Conservation (phyloP, 2,113 vertebrate species). For the Hydropotes inermis region DNA sequence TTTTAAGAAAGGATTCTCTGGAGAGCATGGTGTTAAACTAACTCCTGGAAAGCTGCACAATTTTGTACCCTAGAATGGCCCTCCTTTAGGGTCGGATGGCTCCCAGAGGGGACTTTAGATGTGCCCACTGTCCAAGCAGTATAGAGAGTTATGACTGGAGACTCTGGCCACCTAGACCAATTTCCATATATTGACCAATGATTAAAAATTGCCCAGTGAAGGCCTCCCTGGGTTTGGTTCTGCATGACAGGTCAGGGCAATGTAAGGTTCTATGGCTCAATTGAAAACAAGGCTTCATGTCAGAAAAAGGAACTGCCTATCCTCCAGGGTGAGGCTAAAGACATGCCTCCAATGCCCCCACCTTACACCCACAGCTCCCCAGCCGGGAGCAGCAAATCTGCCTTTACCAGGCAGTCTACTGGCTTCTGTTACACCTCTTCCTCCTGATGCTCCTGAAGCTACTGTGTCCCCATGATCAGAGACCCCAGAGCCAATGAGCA, state of each 20-base stretch:
- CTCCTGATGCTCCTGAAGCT: not conserved
- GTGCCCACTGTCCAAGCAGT: not conserved
- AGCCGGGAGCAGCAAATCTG: fast-evolving
- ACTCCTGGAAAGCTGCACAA: not conserved
- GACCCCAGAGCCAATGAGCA: not conserved
- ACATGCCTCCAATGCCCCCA: not conserved
- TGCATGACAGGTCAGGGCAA: not conserved
- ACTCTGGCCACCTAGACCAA: not conserved
- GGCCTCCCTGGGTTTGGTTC: not conserved
- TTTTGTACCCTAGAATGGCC: not conserved
- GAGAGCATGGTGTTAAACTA: not conserved
- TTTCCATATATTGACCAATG: not conserved
- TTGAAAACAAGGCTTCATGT: not conserved
- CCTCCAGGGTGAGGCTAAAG: not conserved
- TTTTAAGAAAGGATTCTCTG: not conserved
- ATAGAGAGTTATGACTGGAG: not conserved
- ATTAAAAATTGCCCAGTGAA: not conserved
- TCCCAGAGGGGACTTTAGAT: not conserved
- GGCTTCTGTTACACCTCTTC: not conserved
- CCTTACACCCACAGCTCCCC: not conserved
- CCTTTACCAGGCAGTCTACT: not conserved
- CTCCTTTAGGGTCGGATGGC: not conserved
- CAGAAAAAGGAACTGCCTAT: not conserved
- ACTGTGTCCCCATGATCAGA: not conserved
- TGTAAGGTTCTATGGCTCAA: not conserved